phyloP scores from a whole-genome alignment of 2,797 vertebrate genomes.

The Sebastes diaconus region DNA sequence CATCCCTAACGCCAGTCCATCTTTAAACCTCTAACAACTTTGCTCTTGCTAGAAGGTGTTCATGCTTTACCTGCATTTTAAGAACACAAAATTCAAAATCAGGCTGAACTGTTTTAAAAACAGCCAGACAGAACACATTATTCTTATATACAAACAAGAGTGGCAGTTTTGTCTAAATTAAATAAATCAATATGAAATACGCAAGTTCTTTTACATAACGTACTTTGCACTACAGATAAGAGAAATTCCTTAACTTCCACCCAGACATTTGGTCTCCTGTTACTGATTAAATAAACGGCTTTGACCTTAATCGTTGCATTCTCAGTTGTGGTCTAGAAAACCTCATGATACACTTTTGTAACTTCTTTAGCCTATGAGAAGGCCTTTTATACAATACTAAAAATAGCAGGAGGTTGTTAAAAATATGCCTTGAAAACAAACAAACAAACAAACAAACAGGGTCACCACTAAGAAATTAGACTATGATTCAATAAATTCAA shows the following conservation, averaged over 20 bases:
- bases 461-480: neutral
- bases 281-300: conserved; percentile 10
- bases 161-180: neutral
- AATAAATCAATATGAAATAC: neutral
- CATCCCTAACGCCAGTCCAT: neutral
- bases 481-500: neutral
- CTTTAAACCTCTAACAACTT: neutral
- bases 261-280: neutral
- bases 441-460: neutral
- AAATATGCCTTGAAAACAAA: neutral
- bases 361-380: conserved; percentile 1
- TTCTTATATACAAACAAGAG: neutral
- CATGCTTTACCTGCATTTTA: neutral
- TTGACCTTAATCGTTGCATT: conserved; percentile 43
- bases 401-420: neutral
- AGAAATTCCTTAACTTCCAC: neutral
- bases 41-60: too few relatives aligned
- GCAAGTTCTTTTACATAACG: neutral
- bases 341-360: conserved; percentile 17
- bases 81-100: neutral
- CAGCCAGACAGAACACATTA: neutral
- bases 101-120: neutral
- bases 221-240: neutral
- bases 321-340: conserved; percentile 11
- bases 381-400: neutral